Evolutionary conservation across 2,113 vertebrate species (phyloP).

Genomic region (Melanotaenia duboulayi): DNA sequence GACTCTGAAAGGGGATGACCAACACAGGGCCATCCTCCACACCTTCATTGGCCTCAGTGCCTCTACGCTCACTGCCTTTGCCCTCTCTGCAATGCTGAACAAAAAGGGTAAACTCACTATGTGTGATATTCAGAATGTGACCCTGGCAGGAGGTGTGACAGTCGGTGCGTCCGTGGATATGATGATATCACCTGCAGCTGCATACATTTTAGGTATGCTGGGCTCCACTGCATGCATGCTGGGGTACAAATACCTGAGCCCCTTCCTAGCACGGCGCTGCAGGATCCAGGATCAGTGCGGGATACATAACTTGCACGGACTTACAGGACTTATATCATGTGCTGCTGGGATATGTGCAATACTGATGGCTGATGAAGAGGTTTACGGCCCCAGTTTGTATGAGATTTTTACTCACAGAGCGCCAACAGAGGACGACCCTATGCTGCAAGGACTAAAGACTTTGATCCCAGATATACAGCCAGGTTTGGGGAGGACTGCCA

Average conservation of each 20-base stretch:
- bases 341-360: constrained; percentile 79
- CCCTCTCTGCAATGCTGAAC: constrained; percentile 83
- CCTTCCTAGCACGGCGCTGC: constrained; percentile 74
- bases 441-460: constrained; percentile 57
- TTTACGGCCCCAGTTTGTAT: constrained; percentile 73
- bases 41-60: constrained; percentile 86
- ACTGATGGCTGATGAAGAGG: constrained; percentile 70
- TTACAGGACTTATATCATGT: constrained; percentile 84
- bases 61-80: constrained; percentile 81
- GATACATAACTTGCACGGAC: constrained; percentile 88
- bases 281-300: constrained; percentile 86
- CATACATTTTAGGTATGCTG: constrained; percentile 83
- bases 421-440: constrained; percentile 66
- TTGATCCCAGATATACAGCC: constrained; percentile 73
- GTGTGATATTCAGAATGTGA: constrained; percentile 86
- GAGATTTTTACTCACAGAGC: constrained; percentile 72
- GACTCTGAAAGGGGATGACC: constrained; percentile 80
- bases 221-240: constrained; percentile 82
- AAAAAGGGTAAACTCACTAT: constrained; percentile 82
- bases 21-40: constrained; percentile 86
- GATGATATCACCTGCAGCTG: constrained; percentile 80
- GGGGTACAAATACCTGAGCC: constrained; percentile 86
- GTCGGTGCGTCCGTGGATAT: constrained; percentile 84
- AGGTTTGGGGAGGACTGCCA: constrained; percentile 68
- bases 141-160: constrained; percentile 86